phyloP scores from a whole-genome alignment of 2,888 invertebrate genomes.

The Pandemis cinnamomeana region DNA sequence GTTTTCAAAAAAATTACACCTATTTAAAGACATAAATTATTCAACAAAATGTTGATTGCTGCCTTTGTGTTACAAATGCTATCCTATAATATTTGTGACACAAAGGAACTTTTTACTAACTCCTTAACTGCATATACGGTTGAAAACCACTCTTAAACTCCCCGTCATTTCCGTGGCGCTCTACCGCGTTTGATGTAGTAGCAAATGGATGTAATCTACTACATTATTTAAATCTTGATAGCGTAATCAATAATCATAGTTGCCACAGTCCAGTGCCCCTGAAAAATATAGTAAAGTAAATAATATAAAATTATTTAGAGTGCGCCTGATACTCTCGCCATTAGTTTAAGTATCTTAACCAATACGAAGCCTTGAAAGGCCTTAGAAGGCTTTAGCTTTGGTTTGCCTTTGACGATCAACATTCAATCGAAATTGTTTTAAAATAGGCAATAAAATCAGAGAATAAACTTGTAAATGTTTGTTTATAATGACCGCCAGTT shows the following conservation, averaged over 20 bases:
- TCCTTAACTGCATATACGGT: no score
- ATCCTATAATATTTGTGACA: no score
- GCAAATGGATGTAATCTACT: constrained; percentile 14
- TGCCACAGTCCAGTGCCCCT: constrained; percentile 17
- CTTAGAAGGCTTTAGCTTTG: neutral
- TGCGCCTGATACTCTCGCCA: constrained; percentile 10
- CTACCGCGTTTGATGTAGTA: neutral
- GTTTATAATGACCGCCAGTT: no score
- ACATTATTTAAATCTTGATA: constrained; percentile 18
- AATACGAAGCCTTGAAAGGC: constrained; percentile 19
- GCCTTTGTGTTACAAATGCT: no score
- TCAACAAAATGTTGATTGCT: no score
- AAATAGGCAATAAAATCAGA: neutral
- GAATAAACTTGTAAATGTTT: no score
- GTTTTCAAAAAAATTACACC: no score
- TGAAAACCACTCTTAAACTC: neutral
- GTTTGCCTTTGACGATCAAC: constrained; percentile 5
- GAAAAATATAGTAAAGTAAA: neutral
- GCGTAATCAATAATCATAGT: constrained; percentile 17
- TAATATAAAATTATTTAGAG: constrained; percentile 8
- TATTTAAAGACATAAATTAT: no score
- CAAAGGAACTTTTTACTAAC: no score
- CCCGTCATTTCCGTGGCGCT: neutral
- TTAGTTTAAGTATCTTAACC: constrained; percentile 14
- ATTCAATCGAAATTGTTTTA: neutral